phyloP scores from a whole-genome alignment of 2,113 vertebrate genomes.

The Bufo gargarizans region DNA sequence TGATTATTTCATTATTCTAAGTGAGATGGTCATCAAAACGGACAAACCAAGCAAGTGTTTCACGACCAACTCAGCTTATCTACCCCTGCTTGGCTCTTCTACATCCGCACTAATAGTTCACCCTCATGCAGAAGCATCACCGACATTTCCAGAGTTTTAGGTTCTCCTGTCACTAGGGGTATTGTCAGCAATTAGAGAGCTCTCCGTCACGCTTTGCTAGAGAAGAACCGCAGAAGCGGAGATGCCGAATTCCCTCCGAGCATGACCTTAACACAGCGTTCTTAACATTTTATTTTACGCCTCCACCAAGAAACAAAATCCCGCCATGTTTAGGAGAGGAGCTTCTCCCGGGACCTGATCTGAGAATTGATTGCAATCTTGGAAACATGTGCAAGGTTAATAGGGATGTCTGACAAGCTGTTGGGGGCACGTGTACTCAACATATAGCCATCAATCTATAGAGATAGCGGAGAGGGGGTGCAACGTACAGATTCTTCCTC shows the following conservation, averaged over 20 bases:
- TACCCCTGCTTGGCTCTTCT: not conserved
- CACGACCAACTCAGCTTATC: not conserved
- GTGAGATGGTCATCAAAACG: not conserved
- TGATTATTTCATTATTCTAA: not conserved
- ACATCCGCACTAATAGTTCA: not conserved
- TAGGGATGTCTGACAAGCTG: constrained; percentile 14
- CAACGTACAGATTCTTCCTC: not conserved
- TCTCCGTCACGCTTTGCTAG: not conserved
- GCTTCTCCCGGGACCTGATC: constrained; percentile 1
- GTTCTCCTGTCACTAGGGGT: not conserved
- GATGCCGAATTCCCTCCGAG: not conserved
- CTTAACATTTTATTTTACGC: constrained; percentile 16
- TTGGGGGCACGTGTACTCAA: constrained; percentile 4
- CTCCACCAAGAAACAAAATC: not conserved
- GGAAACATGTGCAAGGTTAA: constrained; percentile 9
- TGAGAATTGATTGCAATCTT: not conserved
- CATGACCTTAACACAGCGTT: constrained; percentile 17
- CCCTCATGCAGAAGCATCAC: too few species aligned
- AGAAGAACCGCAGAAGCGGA: not conserved
- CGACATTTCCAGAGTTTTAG: not conserved
- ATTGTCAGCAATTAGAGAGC: constrained; percentile 35
- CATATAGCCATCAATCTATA: not conserved
- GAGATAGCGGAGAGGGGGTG: not conserved
- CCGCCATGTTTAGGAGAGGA: not conserved
- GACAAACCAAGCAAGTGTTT: not conserved